phyloP scores from a whole-genome alignment of 2,888 invertebrate genomes.

The Lepetodrilus schrolli region DNA sequence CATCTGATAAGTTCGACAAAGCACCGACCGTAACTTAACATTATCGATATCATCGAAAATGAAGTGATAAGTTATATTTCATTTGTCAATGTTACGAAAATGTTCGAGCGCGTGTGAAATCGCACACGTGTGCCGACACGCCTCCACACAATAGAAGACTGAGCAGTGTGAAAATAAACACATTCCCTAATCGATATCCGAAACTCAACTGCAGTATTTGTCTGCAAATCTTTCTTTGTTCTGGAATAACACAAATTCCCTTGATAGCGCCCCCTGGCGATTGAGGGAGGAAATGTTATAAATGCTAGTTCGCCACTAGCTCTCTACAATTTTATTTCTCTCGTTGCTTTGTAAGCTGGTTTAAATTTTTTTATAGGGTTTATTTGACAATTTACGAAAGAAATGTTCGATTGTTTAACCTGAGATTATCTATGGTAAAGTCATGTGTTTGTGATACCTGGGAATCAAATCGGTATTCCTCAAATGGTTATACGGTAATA shows the following conservation, averaged over 20 bases:
- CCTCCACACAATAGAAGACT: background rate
- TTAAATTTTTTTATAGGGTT: background rate
- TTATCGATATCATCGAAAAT: no score
- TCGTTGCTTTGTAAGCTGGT: background rate
- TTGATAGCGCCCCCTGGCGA: background rate
- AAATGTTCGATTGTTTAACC: background rate
- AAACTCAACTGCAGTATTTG: constrained; percentile 5
- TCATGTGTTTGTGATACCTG: background rate
- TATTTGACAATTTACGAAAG: constrained; percentile 2
- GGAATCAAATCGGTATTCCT: no score
- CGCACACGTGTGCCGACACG: background rate
- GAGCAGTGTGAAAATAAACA: background rate
- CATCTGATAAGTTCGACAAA: no score
- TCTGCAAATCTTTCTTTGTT: constrained; percentile 19
- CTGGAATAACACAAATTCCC: constrained; percentile 3
- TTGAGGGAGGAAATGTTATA: background rate
- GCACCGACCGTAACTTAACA: no score
- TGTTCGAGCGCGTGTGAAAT: constrained; percentile 3
- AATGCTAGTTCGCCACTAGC: no score
- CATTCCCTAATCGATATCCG: background rate
- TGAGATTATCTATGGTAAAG: background rate
- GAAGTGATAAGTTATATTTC: background rate
- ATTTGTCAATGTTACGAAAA: background rate
- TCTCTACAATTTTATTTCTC: background rate
- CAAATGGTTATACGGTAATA: no score